A percentile compares a stretch with the other conserved stretches of the same genome.
These are phyloP conservation scores for Yponomeuta evonymella DNA, from an alignment of 2,888 invertebrate species.

Conservation along the genomic window DNA sequence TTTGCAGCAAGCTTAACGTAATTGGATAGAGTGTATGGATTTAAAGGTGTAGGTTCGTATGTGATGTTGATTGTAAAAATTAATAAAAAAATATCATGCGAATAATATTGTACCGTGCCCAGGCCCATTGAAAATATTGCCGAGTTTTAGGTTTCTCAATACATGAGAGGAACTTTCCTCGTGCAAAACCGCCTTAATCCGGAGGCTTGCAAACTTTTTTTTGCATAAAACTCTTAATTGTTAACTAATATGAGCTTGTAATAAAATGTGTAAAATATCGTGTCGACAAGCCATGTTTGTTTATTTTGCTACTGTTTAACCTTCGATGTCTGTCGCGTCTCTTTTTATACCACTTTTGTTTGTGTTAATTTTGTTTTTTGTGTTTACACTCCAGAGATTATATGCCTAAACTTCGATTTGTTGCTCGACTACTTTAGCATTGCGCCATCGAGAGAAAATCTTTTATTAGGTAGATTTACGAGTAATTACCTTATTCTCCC, in stretches of 20 bases:
- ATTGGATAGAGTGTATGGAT: too few relatives aligned
- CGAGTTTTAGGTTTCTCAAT: too few relatives aligned
- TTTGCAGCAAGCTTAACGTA: too few relatives aligned
- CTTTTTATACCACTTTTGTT: background rate
- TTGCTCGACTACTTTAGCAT: background rate
- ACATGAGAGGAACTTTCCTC: background rate
- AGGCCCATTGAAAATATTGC: too few relatives aligned
- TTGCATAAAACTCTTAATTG: background rate
- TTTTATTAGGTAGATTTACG: too few relatives aligned
- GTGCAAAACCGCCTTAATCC: background rate
- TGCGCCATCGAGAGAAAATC: too few relatives aligned
- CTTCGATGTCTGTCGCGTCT: constrained; percentile 4
- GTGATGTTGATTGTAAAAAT: too few relatives aligned
- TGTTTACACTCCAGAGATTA: background rate
- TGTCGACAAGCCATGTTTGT: background rate
- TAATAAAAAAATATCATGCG: too few relatives aligned
- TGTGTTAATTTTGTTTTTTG: background rate
- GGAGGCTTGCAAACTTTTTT: background rate
- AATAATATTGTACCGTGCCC: too few relatives aligned
- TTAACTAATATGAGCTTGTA: constrained; percentile 10
- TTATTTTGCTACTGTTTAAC: constrained; percentile 8
- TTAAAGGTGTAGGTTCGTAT: too few relatives aligned
- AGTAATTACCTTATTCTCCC: too few relatives aligned
- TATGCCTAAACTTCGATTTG: background rate
- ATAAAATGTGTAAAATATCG: constrained; percentile 9